Evolutionary conservation across 1,140 invertebrate genomes (phyloP).

Genomic region (Pogonognathellus flavescens): DNA sequence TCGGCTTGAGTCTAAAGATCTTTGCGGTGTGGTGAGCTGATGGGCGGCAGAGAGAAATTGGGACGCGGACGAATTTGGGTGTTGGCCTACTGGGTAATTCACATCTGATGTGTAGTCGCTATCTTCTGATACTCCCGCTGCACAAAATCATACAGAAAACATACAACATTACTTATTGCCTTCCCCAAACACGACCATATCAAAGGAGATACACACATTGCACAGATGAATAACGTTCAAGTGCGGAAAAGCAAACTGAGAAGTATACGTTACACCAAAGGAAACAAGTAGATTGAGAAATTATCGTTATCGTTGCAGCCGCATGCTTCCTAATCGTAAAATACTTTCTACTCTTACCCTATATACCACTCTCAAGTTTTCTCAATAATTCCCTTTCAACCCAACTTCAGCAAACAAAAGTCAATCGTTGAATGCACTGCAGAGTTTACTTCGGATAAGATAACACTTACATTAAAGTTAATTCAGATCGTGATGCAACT

Average conservation of each 20-base stretch:
- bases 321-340: slow-evolving; percentile 11
- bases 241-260: background rate
- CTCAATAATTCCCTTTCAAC: no score
- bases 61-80: slow-evolving; percentile 87
- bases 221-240: background rate
- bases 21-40: slow-evolving; percentile 83
- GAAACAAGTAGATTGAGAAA: slow-evolving; percentile 14
- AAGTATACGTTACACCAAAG: background rate
- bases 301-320: slow-evolving; percentile 22
- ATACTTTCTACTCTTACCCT: background rate
- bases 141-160: slow-evolving; percentile 66
- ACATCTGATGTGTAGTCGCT: slow-evolving; percentile 97
- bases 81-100: slow-evolving; percentile 92
- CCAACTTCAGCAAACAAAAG: no score
- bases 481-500: no score
- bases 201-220: background rate
- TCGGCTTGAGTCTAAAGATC: slow-evolving; percentile 83
- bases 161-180: background rate
- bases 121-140: slow-evolving; percentile 96
- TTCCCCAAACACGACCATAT: background rate
- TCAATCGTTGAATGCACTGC: no score
- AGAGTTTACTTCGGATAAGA: no score
- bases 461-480: no score
- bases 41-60: slow-evolving; percentile 84
- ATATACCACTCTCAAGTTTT: no score